These are phyloP conservation scores for Maniola jurtina DNA, from an alignment of 1,140 invertebrate species.

Conservation along the genomic window DNA sequence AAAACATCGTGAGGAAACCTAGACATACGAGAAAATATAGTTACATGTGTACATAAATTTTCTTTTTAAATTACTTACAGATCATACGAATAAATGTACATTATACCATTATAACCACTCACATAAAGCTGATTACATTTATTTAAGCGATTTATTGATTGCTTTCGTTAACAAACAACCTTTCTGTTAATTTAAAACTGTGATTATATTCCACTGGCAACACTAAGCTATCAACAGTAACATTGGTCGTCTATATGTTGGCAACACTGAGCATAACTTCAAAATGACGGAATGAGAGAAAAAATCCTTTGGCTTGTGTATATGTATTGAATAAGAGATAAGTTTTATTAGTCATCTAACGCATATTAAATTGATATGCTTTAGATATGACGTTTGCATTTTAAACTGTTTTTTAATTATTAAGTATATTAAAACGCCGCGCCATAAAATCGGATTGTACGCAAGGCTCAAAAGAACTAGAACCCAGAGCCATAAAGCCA, in stretches of 20 bases:
- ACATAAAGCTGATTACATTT: slow-evolving; percentile 63
- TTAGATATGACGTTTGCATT: too few relatives aligned
- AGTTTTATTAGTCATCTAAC: too few relatives aligned
- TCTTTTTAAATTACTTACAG: slow-evolving; percentile 46
- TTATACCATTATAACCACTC: slow-evolving; percentile 49
- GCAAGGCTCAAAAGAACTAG: too few relatives aligned
- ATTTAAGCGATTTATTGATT: slow-evolving; percentile 57
- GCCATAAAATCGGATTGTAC: too few relatives aligned
- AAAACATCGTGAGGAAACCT: too few relatives aligned
- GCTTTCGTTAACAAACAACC: slow-evolving; percentile 57
- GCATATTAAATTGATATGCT: too few relatives aligned
- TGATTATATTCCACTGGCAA: slow-evolving; percentile 19
- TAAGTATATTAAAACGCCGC: too few relatives aligned
- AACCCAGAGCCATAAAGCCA: too few relatives aligned
- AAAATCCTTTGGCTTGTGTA: too few relatives aligned
- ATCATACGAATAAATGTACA: slow-evolving; percentile 35
- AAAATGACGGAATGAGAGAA: slow-evolving; percentile 2
- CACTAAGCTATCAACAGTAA: slow-evolving; percentile 36
- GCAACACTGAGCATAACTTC: slow-evolving; percentile 20
- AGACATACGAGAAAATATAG: too few relatives aligned
- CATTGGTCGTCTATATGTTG: slow-evolving; percentile 29
- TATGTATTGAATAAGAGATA: too few relatives aligned
- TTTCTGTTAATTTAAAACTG: slow-evolving; percentile 32
- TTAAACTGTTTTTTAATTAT: too few relatives aligned
- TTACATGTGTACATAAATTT: not conserved